Conservation (phyloP, 2,797 vertebrate genomes). For the Helicolenus hilgendorfi region DNA sequence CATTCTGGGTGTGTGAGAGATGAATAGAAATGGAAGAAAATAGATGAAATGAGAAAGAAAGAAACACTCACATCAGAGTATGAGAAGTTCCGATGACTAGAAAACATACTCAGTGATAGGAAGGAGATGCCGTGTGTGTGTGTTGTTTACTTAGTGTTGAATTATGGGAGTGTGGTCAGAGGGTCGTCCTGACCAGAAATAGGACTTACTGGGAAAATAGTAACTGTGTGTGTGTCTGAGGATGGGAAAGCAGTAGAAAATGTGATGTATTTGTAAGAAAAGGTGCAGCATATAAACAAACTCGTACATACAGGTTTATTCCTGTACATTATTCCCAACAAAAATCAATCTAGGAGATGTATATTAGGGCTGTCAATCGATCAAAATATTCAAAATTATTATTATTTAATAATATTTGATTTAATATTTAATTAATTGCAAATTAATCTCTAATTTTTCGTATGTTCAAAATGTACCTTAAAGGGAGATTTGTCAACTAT, state of each 20-base stretch:
- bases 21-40: background rate
- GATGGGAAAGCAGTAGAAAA: background rate
- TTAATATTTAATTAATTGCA: too few species aligned
- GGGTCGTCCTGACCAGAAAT: slow-evolving; percentile 11
- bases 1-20: background rate
- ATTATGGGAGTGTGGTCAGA: slow-evolving; percentile 33
- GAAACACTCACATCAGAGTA: background rate
- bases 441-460: accelerated
- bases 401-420: too few species aligned
- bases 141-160: slow-evolving; percentile 13
- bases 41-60: background rate
- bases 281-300: too few species aligned
- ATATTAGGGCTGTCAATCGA: too few species aligned
- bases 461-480: too few species aligned
- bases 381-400: too few species aligned
- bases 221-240: background rate
- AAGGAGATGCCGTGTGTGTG: background rate
- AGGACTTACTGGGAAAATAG: slow-evolving; percentile 41
- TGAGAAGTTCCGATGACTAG: background rate
- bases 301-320: background rate
- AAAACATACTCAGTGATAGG: background rate
- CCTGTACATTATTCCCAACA: background rate
- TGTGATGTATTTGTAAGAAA: background rate
- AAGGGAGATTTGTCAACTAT: too few species aligned
- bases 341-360: too few species aligned